Evolutionary conservation across 1,140 invertebrate species (phyloP), one percentile per base, ranked within the genome.

Genomic region (Anastrepha obliqua): DNA sequence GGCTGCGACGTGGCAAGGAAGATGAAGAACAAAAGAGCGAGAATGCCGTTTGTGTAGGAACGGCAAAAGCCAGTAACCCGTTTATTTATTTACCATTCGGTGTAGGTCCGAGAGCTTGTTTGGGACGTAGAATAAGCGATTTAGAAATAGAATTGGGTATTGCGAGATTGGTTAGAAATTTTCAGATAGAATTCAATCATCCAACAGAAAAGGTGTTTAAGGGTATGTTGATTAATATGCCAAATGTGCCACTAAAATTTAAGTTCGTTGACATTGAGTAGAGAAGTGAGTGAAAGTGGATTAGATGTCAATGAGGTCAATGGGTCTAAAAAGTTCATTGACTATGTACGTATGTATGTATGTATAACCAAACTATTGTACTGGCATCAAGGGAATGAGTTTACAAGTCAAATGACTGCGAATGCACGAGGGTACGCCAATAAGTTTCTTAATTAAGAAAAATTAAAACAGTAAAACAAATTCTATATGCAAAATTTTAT

Each of bases 91-190:
- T 93, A 55, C 95, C 95, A 0, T 96, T 96, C 89, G 95, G 96
- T 0, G 95, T 95, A 81, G 96, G 96, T 15, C 94, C 94, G 3
- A 91, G 95, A 42, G 91, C 92, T 86, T 95, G 95, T 88, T 93
- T 95, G 60, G 95, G 95, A 17, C 94, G 95, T 88, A 93, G 97
- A 86, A 95, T 97, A 89, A 96, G 96, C 4, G 95, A 96, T 91
- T 94, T 97, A 90, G 96, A 97, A 91, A 90, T 97, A 70, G 95
- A 96, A 91, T 94, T 96, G 47, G 94, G 95, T 64, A 88, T 96
- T 5, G 92, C 95, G 20, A 94, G 95, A 90, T 91, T 96, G 60
- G 93, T 95, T 55, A 92, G 95, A 85, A 94, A 95, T 89, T 95
- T 95, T 89, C 89, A 94, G 20, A 90, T 95, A 5, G 94, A 94